A percentile compares a stretch with the other conserved stretches of the same genome.
phyloP scores from a whole-genome alignment of 2,113 vertebrate genomes.

The Semnornis frantzii region DNA sequence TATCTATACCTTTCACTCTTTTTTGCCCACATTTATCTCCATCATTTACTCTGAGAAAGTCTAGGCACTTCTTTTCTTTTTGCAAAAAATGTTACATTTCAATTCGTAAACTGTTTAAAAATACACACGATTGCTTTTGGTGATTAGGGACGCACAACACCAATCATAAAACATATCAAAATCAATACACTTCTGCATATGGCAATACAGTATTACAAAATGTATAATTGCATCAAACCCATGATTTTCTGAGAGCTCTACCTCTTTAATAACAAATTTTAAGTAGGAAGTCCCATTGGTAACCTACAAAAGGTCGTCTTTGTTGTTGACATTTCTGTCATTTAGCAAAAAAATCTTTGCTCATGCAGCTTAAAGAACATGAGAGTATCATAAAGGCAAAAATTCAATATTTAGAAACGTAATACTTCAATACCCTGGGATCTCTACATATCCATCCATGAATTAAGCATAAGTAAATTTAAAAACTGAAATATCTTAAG shows the following conservation, averaged over 20 bases:
- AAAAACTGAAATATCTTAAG: too few relatives aligned
- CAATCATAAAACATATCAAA: background rate
- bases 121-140: background rate
- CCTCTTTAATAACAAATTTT: constrained; percentile 19
- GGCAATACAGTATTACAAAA: constrained; percentile 45
- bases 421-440: background rate
- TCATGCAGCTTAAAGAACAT: background rate
- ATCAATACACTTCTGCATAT: constrained; percentile 37
- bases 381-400: background rate
- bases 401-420: background rate
- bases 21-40: background rate
- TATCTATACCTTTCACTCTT: background rate
- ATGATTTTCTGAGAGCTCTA: constrained; percentile 18
- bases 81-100: background rate
- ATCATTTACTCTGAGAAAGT: background rate
- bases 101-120: background rate
- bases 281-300: background rate
- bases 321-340: background rate
- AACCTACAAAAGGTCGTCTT: background rate
- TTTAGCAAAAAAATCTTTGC: background rate
- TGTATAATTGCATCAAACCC: constrained; percentile 11
- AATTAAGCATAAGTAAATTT: background rate
- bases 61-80: background rate
- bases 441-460: background rate
- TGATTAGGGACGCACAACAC: background rate